Conservation (phyloP, 2,888 invertebrate species). For the Sylvicola fuscatus region DNA sequence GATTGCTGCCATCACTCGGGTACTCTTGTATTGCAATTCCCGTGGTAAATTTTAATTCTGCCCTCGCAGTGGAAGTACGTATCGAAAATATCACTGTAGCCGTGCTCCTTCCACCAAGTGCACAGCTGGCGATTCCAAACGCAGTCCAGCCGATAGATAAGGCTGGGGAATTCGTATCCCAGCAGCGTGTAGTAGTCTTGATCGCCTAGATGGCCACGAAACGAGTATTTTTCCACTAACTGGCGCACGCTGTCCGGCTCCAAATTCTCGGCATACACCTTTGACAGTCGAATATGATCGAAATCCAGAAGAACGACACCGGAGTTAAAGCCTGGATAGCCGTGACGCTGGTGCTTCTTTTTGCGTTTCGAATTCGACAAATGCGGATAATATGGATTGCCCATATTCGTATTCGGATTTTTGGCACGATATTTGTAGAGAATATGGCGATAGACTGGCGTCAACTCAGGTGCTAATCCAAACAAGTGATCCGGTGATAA, state of each 20-base stretch:
- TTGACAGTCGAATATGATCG: slow-evolving; percentile 39
- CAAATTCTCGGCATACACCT: slow-evolving; percentile 34
- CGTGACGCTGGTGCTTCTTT: slow-evolving; percentile 17
- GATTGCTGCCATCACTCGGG: slow-evolving; percentile 21
- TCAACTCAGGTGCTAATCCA: slow-evolving; percentile 50
- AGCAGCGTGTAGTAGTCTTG: slow-evolving; percentile 62
- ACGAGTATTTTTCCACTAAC: slow-evolving; percentile 37
- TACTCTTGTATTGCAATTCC: slow-evolving; percentile 53
- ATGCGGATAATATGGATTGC: slow-evolving; percentile 23
- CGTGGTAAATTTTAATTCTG: slow-evolving; percentile 45
- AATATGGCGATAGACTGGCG: slow-evolving; percentile 60
- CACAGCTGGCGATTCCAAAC: slow-evolving; percentile 66
- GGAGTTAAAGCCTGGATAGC: slow-evolving; percentile 61
- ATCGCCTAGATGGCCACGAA: slow-evolving; percentile 58
- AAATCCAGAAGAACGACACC: slow-evolving; percentile 55
- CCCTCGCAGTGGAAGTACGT: slow-evolving; percentile 47
- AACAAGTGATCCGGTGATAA: slow-evolving; percentile 42
- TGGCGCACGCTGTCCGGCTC: slow-evolving; percentile 29
- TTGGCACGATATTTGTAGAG: slow-evolving; percentile 42
- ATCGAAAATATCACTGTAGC: slow-evolving; percentile 49
- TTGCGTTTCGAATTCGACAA: slow-evolving; percentile 5
- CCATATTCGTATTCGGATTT: slow-evolving; percentile 39
- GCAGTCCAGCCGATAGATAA: slow-evolving; percentile 54
- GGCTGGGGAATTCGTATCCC: slow-evolving; percentile 43
- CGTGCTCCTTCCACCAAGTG: slow-evolving; percentile 60